A percentile compares a stretch with the other conserved stretches of the same genome.
Conservation (phyloP, 2,113 vertebrate species). For the Acrocephalus kingi region DNA sequence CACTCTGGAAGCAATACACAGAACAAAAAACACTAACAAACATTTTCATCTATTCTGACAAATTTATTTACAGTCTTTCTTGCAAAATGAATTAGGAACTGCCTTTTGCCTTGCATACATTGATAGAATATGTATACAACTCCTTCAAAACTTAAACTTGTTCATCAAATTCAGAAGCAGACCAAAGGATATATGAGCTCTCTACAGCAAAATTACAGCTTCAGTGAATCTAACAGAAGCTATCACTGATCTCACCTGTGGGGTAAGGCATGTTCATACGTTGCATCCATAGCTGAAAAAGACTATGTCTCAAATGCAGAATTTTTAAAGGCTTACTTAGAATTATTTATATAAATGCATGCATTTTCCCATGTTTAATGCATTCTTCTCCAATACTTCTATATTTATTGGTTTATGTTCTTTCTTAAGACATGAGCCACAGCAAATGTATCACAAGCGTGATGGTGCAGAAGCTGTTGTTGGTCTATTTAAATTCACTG, state of each 20-base stretch:
- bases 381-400: background rate
- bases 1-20: background rate
- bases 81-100: background rate
- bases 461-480: background rate
- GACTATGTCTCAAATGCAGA: background rate
- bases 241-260: background rate
- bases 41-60: background rate
- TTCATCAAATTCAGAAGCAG: background rate
- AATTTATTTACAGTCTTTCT: background rate
- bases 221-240: background rate
- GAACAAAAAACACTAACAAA: background rate
- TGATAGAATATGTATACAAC: background rate
- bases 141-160: background rate
- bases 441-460: background rate
- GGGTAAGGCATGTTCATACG: background rate
- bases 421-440: background rate
- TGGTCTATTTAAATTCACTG: background rate
- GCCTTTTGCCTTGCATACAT: background rate
- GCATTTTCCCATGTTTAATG: background rate
- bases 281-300: background rate
- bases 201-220: background rate
- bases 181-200: background rate
- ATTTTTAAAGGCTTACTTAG: background rate
- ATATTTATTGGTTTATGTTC: background rate
- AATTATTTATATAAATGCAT: background rate